Percentiles rank a stretch among this genome's conserved stretches.
Evolutionary conservation across 2,797 vertebrate genomes (phyloP).

Genomic region (Rhinella marina): DNA sequence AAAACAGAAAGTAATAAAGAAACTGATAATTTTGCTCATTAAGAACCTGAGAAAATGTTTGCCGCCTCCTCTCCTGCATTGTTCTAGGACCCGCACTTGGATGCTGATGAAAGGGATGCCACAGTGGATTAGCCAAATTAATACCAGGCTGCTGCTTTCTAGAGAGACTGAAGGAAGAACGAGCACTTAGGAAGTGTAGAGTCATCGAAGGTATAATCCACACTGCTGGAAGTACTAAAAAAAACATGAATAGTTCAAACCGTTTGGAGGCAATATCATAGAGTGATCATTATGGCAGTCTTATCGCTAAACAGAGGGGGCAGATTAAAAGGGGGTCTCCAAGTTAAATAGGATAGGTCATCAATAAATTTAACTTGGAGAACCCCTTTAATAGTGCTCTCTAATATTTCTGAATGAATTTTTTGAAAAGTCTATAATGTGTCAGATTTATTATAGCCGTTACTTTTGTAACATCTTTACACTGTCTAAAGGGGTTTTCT

Average conservation of each 20-base stretch:
- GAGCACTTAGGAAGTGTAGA: neutral
- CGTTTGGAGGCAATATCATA: neutral
- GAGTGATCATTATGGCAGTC: neutral
- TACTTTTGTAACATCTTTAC: too few species aligned
- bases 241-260: neutral
- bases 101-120: conserved; percentile 43
- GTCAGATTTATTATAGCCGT: too few species aligned
- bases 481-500: too few species aligned
- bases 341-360: too few species aligned
- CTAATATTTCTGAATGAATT: too few species aligned
- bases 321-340: too few species aligned
- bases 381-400: too few species aligned
- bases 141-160: conserved; percentile 39
- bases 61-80: neutral
- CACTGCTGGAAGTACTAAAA: neutral
- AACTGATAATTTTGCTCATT: neutral
- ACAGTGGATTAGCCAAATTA: conserved; percentile 39
- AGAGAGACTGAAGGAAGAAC: conserved; percentile 4
- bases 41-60: conserved; percentile 8
- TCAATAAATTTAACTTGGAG: too few species aligned
- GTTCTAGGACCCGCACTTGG: conserved; percentile 9
- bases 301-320: neutral
- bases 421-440: too few species aligned
- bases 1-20: neutral
- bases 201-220: neutral